These are phyloP conservation scores for Gobio gobio DNA, from an alignment of 2,113 vertebrate species.

Conservation along the genomic window DNA sequence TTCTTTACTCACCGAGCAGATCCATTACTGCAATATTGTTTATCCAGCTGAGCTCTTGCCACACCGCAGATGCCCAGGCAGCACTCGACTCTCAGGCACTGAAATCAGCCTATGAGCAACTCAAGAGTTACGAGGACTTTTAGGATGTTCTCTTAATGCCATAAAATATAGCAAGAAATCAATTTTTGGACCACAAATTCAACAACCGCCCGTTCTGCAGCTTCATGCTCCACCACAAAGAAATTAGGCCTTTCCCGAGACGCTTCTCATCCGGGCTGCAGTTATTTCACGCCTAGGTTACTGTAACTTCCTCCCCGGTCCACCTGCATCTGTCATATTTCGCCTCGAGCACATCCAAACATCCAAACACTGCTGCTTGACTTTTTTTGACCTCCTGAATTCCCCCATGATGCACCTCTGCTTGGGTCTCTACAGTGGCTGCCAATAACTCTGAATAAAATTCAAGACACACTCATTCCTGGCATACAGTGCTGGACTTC, in stretches of 20 bases:
- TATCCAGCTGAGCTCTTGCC: background rate
- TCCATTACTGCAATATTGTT: background rate
- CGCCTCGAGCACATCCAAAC: conserved; percentile 10
- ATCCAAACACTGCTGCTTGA: conserved; percentile 30
- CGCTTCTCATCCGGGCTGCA: background rate
- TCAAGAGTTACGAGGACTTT: background rate
- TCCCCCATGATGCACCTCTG: background rate
- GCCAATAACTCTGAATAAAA: background rate
- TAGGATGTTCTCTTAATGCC: background rate
- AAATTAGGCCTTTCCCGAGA: background rate
- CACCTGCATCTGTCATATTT: conserved; percentile 12
- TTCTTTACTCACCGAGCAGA: conserved; percentile 5
- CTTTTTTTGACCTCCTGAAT: conserved; percentile 16
- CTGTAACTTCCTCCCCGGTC: conserved; percentile 16
- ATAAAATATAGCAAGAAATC: background rate
- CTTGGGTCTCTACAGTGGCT: background rate
- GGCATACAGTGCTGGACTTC: conserved; percentile 5
- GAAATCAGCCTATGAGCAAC: background rate
- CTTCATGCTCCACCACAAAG: background rate
- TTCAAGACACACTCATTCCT: conserved; percentile 5
- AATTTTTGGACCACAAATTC: background rate
- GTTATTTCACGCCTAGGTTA: background rate
- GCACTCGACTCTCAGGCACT: background rate
- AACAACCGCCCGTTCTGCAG: background rate
- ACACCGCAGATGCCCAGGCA: background rate